phyloP scores from a whole-genome alignment of 2,888 invertebrate species.

The Keiferia lycopersicella region DNA sequence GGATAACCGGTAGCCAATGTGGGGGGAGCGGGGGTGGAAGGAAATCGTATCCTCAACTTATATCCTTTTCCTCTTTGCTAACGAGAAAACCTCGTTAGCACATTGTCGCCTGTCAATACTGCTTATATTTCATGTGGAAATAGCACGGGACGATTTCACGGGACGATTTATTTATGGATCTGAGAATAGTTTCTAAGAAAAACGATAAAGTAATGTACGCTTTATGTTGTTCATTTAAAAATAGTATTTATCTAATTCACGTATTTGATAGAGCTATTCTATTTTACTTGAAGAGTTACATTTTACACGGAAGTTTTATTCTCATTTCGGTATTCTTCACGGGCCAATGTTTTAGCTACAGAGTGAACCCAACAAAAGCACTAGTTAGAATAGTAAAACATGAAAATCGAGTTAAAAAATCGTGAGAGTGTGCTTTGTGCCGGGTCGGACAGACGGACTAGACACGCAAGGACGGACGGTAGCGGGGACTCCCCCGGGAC shows the following conservation, averaged over 20 bases:
- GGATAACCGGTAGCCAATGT: conserved; percentile 36
- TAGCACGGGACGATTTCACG: conserved; percentile 23
- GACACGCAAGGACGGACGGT: conserved; percentile 52
- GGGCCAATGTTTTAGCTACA: neutral
- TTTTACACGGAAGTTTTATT: no score
- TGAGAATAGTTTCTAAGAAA: neutral
- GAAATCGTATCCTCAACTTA: conserved; percentile 32
- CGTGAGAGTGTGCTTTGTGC: conserved; percentile 37
- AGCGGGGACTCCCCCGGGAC: conserved; percentile 48
- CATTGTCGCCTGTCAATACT: conserved; percentile 45
- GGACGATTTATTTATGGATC: neutral
- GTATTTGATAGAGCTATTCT: no score
- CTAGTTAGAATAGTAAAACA: conserved; percentile 7
- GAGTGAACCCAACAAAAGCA: neutral
- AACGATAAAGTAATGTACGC: no score
- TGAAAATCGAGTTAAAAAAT: conserved; percentile 52
- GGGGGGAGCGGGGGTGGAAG: conserved; percentile 27
- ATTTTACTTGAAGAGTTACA: no score
- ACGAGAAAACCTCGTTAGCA: conserved; percentile 59
- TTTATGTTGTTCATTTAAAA: no score
- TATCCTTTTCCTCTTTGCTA: conserved; percentile 50
- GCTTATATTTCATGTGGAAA: conserved; percentile 37
- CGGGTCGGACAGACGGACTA: conserved; percentile 41
- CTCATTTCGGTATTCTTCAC: neutral
- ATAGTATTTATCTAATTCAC: no score